Evolutionary conservation across 2,888 invertebrate species (phyloP), one percentile per base, ranked within the genome.

Genomic region (Reticulitermes lucifugus): DNA sequence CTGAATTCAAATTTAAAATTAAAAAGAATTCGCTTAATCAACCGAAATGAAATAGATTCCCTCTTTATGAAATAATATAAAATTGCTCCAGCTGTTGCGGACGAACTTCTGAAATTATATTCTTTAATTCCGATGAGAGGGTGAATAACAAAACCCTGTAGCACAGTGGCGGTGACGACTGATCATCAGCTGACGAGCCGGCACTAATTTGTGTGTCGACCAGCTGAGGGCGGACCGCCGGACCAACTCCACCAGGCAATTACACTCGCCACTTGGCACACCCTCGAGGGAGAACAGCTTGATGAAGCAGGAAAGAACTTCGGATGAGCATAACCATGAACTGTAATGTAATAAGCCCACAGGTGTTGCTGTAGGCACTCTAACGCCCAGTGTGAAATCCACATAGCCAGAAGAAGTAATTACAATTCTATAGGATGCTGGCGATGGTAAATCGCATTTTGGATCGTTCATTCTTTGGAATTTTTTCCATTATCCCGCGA

Each of bases 241-340:
- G 60, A n/a, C 21, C 9, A 21, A 60, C 60, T n/a, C 21, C 22
- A 6, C 41, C 41, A 73, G 73, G 22, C 73, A 73, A 73, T 73
- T 73, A 73, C 73, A 73, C 73, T 41, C 73, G 41, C 41, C 73
- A 73, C 73, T 73, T 35, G 73, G 73, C 73, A 73, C 73, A 41
- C 73, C 14, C 73, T 41, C 73, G 10, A 73, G 65, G 65, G 65
- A 65, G 25, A 18, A 21, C 73, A 41, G 41, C 41, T 14, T 73
- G 73, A 73, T 35, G 73, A 41, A 41, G 41, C 73, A 73, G 73
- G 35, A 21, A 65, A 73, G 41, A 41, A 73, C 73, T 3, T 41
- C 21, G 41, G 41, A n/a, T 65, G 55, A 55, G 55, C 55, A 18
- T 18, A 55, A 18, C 55, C 55, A 55, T 55, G 65, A 65, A 65